A percentile compares a stretch with the other conserved stretches of the same genome.
Evolutionary conservation across 2,797 vertebrate species (phyloP).

Genomic region (Tragopan temminckii): DNA sequence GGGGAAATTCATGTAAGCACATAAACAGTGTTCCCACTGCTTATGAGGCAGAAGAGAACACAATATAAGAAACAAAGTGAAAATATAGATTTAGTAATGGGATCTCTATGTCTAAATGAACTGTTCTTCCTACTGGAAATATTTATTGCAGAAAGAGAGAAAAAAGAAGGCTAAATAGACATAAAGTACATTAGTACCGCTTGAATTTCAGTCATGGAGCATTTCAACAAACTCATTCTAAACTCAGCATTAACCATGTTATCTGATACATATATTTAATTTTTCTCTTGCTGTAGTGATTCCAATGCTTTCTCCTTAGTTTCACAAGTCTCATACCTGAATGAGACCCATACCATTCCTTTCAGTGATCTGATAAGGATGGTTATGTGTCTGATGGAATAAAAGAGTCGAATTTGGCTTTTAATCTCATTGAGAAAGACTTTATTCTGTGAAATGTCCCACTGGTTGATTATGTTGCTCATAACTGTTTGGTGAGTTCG

Average conservation of each 20-base stretch:
- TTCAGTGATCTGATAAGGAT: neutral
- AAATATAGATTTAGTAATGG: neutral
- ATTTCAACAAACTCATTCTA: neutral
- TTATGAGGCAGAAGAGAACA: neutral
- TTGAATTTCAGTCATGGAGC: neutral
- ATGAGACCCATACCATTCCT: neutral
- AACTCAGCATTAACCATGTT: neutral
- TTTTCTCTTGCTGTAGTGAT: neutral
- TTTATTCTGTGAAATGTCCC: neutral
- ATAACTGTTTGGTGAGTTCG: neutral
- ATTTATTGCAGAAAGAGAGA: neutral
- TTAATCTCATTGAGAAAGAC: neutral
- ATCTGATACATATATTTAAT: neutral
- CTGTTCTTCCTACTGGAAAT: neutral
- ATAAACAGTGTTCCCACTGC: neutral
- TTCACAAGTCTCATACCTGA: neutral
- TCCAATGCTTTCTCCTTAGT: neutral
- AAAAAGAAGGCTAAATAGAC: neutral
- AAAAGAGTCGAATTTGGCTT: neutral
- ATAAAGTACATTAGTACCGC: neutral
- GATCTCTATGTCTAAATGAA: neutral
- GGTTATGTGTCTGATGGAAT: neutral
- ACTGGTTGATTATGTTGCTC: neutral
- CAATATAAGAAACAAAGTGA: neutral
- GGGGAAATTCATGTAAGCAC: constrained; percentile 32